Evolutionary conservation across 2,113 vertebrate species (phyloP).

Genomic region (Megaptera novaeangliae): DNA sequence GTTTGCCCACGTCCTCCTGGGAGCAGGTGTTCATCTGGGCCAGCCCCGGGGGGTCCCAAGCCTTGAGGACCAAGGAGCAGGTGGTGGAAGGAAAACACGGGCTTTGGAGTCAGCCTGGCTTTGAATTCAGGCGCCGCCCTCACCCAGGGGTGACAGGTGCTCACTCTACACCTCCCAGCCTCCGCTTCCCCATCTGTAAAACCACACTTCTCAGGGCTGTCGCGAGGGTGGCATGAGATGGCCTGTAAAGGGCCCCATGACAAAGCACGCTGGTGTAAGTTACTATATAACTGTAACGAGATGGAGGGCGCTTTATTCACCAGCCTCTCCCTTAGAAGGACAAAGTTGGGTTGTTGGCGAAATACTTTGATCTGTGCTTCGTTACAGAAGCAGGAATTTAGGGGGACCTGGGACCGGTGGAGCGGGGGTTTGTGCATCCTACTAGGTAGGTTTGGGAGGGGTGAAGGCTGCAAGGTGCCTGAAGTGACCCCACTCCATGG

Average conservation of each 20-base stretch:
- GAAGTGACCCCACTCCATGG: accelerated
- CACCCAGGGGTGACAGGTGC: background rate
- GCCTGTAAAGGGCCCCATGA: too few species aligned
- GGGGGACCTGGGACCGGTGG: background rate
- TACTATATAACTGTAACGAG: background rate
- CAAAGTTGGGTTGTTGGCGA: background rate
- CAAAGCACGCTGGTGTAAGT: accelerated
- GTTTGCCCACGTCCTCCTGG: background rate
- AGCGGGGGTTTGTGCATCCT: background rate
- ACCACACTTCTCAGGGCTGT: background rate
- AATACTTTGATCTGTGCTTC: background rate
- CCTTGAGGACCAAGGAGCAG: accelerated
- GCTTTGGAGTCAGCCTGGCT: background rate
- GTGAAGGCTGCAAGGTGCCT: accelerated
- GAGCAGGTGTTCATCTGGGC: background rate
- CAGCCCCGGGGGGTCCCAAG: background rate
- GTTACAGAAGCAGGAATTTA: background rate
- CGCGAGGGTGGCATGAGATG: background rate
- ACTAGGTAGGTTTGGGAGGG: background rate
- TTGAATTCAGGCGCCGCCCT: background rate
- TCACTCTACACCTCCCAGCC: background rate
- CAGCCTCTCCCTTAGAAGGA: background rate
- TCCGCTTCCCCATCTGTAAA: background rate
- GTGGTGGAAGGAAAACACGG: background rate
- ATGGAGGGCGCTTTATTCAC: background rate